Base-by-base conservation (phyloP, 2,888 invertebrate genomes). In the Empis livida region DNA sequence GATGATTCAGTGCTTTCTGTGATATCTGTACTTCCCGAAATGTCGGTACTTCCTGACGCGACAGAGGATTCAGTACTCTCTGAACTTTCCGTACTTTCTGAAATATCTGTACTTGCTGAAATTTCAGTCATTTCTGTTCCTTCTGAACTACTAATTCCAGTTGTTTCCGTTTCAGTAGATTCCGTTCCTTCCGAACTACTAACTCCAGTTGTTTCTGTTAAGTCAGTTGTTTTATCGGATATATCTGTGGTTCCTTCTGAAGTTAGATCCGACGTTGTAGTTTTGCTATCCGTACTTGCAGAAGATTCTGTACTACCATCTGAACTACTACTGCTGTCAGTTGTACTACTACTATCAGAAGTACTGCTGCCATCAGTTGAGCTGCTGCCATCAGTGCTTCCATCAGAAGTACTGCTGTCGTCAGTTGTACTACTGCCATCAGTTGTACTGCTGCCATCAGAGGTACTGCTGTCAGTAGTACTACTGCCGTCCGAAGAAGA, bases 1-100 rank as follows among this genome's bases (percentile, higher is more conserved):
- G 44, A 15, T 32, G 39, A 15, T n/a, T 15, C 30, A 31, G 15
- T 31, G 35, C 30, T 27, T 27, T 20, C 43, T 4, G 49, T 30
- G 9, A 23, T n/a, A 11, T 47, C 46, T 13, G 48, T 46, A 14
- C 42, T 44, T 10, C 39, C 41, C 47, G 45, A 43, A 35, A 49
- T 46, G 17, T 43, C 55, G 14, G 49, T 54, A 35, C 49, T 49
- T 32, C 20, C 47, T 23, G 52, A 49, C 23, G 44, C 49, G 5
- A 45, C 44, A 10, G 49, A 40, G 14, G 41, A 30, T 40, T 53
- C 55, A 17, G 59, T 55, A 10, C 57, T 57, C 16, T 37, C 52
- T 32, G 50, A 31, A 54, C 50, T n/a, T 11, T 56, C 49, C 14
- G 47, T 35, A 40, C 32, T 43, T 10, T 30, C 45, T 10, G 49